phyloP scores from a whole-genome alignment of 1,140 invertebrate species.

The Diorhabda elongata region DNA sequence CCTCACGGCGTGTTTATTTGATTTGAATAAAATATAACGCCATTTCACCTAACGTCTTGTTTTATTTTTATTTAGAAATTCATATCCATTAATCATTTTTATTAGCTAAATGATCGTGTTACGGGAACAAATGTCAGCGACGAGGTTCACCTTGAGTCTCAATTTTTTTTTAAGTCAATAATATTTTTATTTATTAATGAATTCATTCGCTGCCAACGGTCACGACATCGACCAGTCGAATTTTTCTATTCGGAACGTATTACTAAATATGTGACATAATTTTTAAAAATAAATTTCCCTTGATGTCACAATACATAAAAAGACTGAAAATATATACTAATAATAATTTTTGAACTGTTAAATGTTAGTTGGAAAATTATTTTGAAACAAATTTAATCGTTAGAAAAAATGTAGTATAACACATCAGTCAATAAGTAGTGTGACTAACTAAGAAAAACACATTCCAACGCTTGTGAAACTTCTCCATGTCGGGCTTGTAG shows the following conservation, averaged over 20 bases:
- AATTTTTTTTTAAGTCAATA: conserved; percentile 1
- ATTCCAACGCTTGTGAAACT: too few species aligned
- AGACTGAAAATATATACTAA: too few species aligned
- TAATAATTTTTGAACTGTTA: too few species aligned
- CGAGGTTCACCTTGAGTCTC: not conserved
- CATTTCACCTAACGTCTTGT: not conserved
- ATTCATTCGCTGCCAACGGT: not conserved
- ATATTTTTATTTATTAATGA: conserved; percentile 11
- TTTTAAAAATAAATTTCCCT: conserved; percentile 23
- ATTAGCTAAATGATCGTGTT: not conserved
- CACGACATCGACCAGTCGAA: conserved; percentile 3
- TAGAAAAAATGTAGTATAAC: too few species aligned
- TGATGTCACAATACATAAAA: not conserved
- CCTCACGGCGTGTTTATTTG: too few species aligned
- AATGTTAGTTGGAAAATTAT: too few species aligned
- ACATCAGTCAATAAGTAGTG: too few species aligned
- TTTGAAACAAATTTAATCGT: too few species aligned
- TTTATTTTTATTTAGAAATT: not conserved
- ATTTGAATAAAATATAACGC: not conserved
- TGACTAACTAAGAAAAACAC: too few species aligned
- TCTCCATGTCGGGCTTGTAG: too few species aligned
- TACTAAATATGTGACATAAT: conserved; percentile 19
- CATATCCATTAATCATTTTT: not conserved
- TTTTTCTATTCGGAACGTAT: conserved; percentile 17
- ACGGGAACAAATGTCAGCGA: not conserved